Conservation (phyloP, 1,140 invertebrate species). For the Bilobella aurantiaca region DNA sequence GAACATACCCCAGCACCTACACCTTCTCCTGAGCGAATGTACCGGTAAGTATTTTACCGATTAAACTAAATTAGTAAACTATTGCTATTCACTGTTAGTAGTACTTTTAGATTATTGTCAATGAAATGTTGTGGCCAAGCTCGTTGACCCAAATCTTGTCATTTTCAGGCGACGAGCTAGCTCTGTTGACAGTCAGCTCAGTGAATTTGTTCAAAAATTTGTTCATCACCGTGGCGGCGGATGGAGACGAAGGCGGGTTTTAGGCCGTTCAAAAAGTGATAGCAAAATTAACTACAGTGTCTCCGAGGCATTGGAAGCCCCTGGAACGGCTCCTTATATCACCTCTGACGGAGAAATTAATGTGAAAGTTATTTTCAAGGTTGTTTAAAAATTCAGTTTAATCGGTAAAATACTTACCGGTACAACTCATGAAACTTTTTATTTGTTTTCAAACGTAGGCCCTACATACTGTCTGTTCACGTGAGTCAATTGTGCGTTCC, state of each 20-base stretch:
- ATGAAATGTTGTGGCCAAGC: not conserved
- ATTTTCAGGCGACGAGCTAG: conserved; percentile 18
- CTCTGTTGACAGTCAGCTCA: conserved; percentile 31
- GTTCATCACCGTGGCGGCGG: conserved; percentile 8
- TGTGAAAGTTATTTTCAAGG: conserved; percentile 78
- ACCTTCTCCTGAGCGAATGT: conserved; percentile 70
- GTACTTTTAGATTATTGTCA: too few species aligned
- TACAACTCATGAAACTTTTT: not conserved
- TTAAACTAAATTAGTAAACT: not conserved
- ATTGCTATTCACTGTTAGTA: not conserved
- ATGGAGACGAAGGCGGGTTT: conserved; percentile 10
- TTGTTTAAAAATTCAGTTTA: conserved; percentile 37
- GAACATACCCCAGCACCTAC: conserved; percentile 82
- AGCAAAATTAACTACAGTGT: conserved; percentile 81
- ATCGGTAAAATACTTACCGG: not conserved
- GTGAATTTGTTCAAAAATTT: conserved; percentile 25
- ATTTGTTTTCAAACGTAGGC: conserved; percentile 47
- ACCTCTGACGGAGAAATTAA: conserved; percentile 90
- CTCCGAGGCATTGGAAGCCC: conserved; percentile 56
- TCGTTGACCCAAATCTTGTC: not conserved
- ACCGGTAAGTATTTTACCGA: conserved; percentile 52
- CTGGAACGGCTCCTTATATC: conserved; percentile 83
- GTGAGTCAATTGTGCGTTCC: conserved; percentile 64
- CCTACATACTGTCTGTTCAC: conserved; percentile 69
- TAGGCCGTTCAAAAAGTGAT: conserved; percentile 82